Conservation (phyloP, 2,888 invertebrate species). For the Catocala fraxini region DNA sequence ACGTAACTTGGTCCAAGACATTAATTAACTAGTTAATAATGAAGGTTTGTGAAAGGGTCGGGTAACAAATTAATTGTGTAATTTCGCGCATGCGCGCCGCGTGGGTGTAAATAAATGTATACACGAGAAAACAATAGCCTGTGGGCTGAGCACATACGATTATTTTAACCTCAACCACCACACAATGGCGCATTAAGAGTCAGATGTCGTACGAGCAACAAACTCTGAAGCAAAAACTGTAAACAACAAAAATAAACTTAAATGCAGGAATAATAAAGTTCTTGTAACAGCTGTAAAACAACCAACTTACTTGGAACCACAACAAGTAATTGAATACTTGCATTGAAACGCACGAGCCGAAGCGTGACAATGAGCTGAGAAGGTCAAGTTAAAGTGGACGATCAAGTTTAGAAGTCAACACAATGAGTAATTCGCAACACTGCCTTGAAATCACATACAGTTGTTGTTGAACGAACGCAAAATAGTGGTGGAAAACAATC, state of each 20-base stretch:
- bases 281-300: conserved; percentile 34
- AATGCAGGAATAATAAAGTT: conserved; percentile 47
- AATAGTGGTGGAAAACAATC: conserved; percentile 31
- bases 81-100: conserved; percentile 52
- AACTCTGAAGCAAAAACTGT: conserved; percentile 36
- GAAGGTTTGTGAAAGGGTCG: conserved; percentile 45
- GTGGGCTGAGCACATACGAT: conserved; percentile 68
- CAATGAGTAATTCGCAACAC: conserved; percentile 63
- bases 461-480: conserved; percentile 43
- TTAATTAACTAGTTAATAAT: conserved; percentile 36
- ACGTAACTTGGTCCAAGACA: conserved; percentile 12
- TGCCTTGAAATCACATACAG: conserved; percentile 48
- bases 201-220: conserved; percentile 42
- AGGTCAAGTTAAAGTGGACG: conserved; percentile 56
- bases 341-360: conserved; percentile 42
- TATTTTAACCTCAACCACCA: conserved; percentile 54
- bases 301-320: conserved; percentile 48
- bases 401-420: conserved; percentile 56
- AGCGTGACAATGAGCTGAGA: conserved; percentile 47
- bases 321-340: conserved; percentile 49
- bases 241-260: conserved; percentile 52
- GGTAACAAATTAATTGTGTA: conserved; percentile 57
- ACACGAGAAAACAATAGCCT: conserved; percentile 68
- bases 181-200: conserved; percentile 63
- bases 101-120: conserved; percentile 61